Evolutionary conservation across 2,888 invertebrate species (phyloP).

Genomic region (Calameuta pallipes): DNA sequence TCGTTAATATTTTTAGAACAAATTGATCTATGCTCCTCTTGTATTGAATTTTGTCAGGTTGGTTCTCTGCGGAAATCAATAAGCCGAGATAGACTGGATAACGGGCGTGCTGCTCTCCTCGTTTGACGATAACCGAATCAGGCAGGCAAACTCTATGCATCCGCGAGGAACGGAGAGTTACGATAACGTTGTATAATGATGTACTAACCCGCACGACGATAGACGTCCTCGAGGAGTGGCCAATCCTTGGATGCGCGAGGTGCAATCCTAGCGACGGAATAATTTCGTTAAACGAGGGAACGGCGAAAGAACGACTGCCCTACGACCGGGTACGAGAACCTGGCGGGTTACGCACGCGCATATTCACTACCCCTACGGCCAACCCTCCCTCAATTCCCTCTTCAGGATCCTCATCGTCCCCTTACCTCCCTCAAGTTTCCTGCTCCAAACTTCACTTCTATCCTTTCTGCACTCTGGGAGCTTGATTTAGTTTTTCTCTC

Average conservation of each 20-base stretch:
- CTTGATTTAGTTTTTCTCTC: background rate
- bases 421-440: constrained; percentile 1
- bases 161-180: constrained; percentile 15
- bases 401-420: background rate
- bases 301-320: constrained; percentile 60
- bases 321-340: constrained; percentile 46
- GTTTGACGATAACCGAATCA: background rate
- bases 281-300: constrained; percentile 60
- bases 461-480: background rate
- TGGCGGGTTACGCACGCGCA: constrained; percentile 39
- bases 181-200: constrained; percentile 15
- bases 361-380: constrained; percentile 16
- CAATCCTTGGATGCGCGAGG: constrained; percentile 32
- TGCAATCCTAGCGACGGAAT: constrained; percentile 44
- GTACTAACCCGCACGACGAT: constrained; percentile 7
- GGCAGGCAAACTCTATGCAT: background rate
- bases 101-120: background rate
- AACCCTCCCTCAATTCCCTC: constrained; percentile 13
- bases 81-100: constrained; percentile 50
- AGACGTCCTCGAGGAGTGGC: constrained; percentile 10
- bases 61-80: constrained; percentile 52
- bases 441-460: constrained; percentile 12
- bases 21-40: background rate
- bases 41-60: background rate
- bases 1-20: background rate